Evolutionary conservation across 2,113 vertebrate species (phyloP).

Genomic region (Turnix velox): DNA sequence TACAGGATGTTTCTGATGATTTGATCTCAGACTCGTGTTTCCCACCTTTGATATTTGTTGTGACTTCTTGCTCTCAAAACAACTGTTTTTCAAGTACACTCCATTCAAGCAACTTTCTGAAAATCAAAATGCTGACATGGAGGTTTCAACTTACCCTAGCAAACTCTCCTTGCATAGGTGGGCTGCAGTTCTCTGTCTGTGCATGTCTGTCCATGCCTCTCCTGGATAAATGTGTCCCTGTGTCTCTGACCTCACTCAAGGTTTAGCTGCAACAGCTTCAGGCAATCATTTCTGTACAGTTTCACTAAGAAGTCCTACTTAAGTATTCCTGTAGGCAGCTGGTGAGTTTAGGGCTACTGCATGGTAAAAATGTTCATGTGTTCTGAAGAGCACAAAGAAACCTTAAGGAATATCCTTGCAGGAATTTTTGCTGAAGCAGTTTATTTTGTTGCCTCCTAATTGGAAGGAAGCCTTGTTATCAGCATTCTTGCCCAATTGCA

Average conservation of each 20-base stretch:
- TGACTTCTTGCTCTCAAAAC: background rate
- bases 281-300: background rate
- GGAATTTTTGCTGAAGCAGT: constrained; percentile 45
- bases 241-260: background rate
- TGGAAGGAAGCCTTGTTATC: constrained; percentile 35
- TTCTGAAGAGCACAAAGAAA: background rate
- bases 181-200: background rate
- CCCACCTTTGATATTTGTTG: background rate
- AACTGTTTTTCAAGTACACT: background rate
- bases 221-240: background rate
- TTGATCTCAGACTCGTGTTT: background rate
- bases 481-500: constrained; percentile 36
- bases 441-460: constrained; percentile 45
- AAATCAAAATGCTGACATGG: background rate
- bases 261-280: background rate
- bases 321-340: background rate
- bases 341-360: background rate
- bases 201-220: background rate
- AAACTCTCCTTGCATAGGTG: background rate
- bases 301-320: background rate
- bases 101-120: background rate
- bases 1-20: background rate
- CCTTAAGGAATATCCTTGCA: background rate
- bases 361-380: background rate
- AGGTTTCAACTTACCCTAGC: background rate